Conservation (phyloP, 2,888 invertebrate genomes). For the Mayetiola destructor region DNA sequence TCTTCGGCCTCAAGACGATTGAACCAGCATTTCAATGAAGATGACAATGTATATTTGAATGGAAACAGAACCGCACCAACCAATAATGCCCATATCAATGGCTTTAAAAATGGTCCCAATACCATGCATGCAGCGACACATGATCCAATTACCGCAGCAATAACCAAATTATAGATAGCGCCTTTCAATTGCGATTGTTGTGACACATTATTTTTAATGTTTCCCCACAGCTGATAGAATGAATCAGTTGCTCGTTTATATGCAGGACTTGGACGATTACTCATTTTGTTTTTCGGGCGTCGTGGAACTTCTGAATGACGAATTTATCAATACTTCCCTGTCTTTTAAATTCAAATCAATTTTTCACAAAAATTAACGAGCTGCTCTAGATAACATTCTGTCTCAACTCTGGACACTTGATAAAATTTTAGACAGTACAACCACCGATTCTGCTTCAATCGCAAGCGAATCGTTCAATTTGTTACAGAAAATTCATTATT, state of each 20-base stretch:
- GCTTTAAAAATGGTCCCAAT: conserved; percentile 81
- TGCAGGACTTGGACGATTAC: conserved; percentile 11
- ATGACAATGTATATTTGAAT: conserved; percentile 69
- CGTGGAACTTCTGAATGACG: too few relatives aligned
- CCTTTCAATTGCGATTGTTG: conserved; percentile 25
- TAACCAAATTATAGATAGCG: conserved; percentile 34
- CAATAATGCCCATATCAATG: conserved; percentile 87
- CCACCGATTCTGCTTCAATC: not conserved
- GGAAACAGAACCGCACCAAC: conserved; percentile 97
- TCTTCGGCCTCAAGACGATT: conserved; percentile 48
- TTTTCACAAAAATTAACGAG: too few relatives aligned
- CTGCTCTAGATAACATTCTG: too few relatives aligned
- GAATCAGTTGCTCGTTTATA: conserved; percentile 15
- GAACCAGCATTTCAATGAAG: conserved; percentile 66
- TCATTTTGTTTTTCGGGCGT: not conserved
- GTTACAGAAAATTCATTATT: not conserved
- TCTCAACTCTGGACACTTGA: too few relatives aligned
- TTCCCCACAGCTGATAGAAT: conserved; percentile 15
- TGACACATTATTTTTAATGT: conserved; percentile 14
- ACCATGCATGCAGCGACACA: conserved; percentile 60
- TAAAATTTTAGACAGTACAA: not conserved
- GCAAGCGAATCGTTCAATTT: too few relatives aligned
- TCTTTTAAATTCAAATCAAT: too few relatives aligned
- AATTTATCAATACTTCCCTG: too few relatives aligned
- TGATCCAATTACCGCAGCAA: conserved; percentile 30